phyloP scores from a whole-genome alignment of 2,797 vertebrate species.

The Borostomias antarcticus region DNA sequence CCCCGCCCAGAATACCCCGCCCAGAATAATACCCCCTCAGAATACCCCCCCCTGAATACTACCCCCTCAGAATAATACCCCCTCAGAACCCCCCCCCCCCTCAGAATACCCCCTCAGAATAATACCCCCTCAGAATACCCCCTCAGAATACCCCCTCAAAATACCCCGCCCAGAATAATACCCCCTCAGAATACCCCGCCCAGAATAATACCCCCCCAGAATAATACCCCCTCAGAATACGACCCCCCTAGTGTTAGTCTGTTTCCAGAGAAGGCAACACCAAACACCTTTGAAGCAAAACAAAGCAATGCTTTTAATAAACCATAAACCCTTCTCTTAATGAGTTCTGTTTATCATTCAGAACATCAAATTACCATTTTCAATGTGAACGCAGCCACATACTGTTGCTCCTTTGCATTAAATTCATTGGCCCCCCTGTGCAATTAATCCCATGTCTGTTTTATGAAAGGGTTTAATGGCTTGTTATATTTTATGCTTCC shows the following conservation, averaged over 20 bases:
- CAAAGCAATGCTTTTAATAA: neutral
- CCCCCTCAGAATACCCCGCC: too few relatives aligned
- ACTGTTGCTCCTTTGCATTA: slow-evolving; percentile 15
- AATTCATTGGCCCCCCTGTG: slow-evolving; percentile 29
- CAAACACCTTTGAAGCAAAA: neutral
- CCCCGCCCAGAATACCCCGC: too few relatives aligned
- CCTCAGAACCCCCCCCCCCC: too few relatives aligned
- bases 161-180: too few relatives aligned
- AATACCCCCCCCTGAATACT: too few relatives aligned
- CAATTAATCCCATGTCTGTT: slow-evolving; percentile 37
- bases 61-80: too few relatives aligned
- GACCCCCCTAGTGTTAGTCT: neutral
- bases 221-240: neutral
- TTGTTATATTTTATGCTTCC: slow-evolving; percentile 37
- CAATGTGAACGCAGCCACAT: neutral
- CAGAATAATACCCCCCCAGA: too few relatives aligned
- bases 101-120: too few relatives aligned
- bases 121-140: too few relatives aligned
- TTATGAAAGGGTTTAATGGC: slow-evolving; percentile 36
- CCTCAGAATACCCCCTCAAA: too few relatives aligned
- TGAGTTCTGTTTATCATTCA: slow-evolving; percentile 4
- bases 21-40: too few relatives aligned
- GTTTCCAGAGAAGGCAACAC: neutral
- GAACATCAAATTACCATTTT: neutral
- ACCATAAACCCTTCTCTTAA: neutral